Base-by-base conservation (phyloP, 2,888 invertebrate genomes). In the Lamellibrachia columna region DNA sequence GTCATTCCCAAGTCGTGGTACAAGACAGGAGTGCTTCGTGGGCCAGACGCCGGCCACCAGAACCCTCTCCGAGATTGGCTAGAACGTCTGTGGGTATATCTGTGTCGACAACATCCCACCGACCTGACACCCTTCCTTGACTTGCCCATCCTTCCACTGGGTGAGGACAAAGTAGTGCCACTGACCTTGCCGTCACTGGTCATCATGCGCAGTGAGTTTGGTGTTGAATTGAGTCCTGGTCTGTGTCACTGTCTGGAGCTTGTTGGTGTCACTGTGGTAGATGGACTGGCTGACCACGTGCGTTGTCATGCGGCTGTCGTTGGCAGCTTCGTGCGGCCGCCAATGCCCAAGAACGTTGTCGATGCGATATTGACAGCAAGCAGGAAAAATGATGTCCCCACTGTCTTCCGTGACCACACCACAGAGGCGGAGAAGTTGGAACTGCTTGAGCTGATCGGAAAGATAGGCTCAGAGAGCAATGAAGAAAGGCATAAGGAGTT, bases 121-220 rank as follows among this genome's bases (percentile, higher is more conserved):
- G 94, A 94, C 90, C 92, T 94, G 22, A 53, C 92, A 0, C 52
- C n/a, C 4, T 93, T 94, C 90, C 55, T 90, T 8, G 94, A 93
- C 40, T 93, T 94, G n/a, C 94, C 94, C 4, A 92, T 94, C 28
- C 92, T 94, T 6, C 94, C 93, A 3, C 91, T 93, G 60, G 53
- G 53, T 7, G 75, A 75, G 53, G 22, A 91, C 22, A 55, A 90
- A 28, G 90, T 94, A 55, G 92, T 93, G 6, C 93, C 92, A 1
- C 91, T 94, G 52, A n/a, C 91, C 4, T 28, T 92, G 91, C 92
- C 92, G 8, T 93, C 92, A 3, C 55, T 75, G 75, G 92, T 92
- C 1, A 90, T 93, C 40, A 7, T 93, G 53, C 9, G 28, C 22
- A 60, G 90, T 22, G 93, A 93, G n/a, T 90, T 93, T 90, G 94